phyloP scores from a whole-genome alignment of 2,797 vertebrate genomes.

The Parauchenoglanis ngamensis region DNA sequence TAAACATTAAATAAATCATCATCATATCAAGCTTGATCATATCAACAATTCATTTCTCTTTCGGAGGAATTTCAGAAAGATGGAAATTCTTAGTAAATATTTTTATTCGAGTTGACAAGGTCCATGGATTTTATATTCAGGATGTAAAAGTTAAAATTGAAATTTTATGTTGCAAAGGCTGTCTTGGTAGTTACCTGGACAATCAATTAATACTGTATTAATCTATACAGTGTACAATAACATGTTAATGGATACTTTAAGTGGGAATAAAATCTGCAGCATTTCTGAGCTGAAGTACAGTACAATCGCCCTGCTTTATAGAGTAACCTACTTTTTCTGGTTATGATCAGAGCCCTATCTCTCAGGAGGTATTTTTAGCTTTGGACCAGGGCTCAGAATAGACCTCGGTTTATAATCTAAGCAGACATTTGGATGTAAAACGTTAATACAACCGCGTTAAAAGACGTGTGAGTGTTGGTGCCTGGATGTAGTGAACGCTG shows the following conservation, averaged over 20 bases:
- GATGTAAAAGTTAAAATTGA: not conserved
- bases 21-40: not conserved
- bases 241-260: not conserved
- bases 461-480: not conserved
- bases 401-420: not conserved
- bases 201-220: not conserved
- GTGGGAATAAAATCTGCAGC: not conserved
- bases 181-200: not conserved
- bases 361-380: not conserved
- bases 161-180: not conserved
- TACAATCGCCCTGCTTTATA: not conserved
- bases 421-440: not conserved
- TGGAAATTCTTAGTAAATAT: too few relatives aligned
- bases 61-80: not conserved
- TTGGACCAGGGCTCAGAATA: not conserved
- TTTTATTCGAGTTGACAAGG: too few relatives aligned
- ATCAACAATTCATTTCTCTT: not conserved
- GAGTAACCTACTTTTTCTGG: not conserved
- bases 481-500: not conserved
- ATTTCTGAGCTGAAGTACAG: not conserved
- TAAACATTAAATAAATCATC: not conserved
- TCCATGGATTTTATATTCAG: not conserved
- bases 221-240: not conserved
- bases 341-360: not conserved
- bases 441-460: too few relatives aligned